Evolutionary conservation across 2,888 invertebrate species (phyloP), one percentile per base, ranked within the genome.

Genomic region (Antheraea assamensis): DNA sequence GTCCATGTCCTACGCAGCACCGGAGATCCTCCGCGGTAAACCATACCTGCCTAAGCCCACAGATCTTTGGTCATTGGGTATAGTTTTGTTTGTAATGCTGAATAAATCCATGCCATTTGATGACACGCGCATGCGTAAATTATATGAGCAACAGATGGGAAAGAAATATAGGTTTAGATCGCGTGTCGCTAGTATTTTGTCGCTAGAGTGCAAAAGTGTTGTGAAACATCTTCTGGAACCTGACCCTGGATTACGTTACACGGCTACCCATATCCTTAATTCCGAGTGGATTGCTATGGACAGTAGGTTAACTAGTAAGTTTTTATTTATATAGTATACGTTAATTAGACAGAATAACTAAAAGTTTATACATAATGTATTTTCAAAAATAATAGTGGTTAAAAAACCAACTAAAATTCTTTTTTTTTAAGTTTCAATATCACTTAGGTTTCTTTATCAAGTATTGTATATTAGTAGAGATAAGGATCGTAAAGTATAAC

Each of bases 61-160:
- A 0, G 98, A 98, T 85, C 89, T 97, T 71, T 98, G 98, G 98
- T 97, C 97, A 5, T 88, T 97, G 75, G 98, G 97, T 0, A 95
- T 97, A 0, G 96, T 98, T 30, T 91, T 98, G 0, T 98, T 97
- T 91, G 97, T 98, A 72, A 97, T 98, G 96, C 88, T 98, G 19
- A 98, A 97, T 85, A 97, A 97, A 83, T 93, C 97, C 0, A 97
- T 98, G 97, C 98, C 98, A 0, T 98, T 97, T 85, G 97, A 97
- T 81, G 97, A 97, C 82, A 95, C 96, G 4, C 97, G 97, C 79
- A 95, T 97, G 81, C 96, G 96, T 76, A 96, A 92, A 77, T 91
- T 98, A 82, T 96, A 97, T 80, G 96, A 96, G 81, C 94, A 94
- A 81, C 94, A 95, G 81, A 95, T 96, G 83, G 95, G 95, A 78